phyloP scores from a whole-genome alignment of 2,113 vertebrate species.

The Oriolus oriolus region DNA sequence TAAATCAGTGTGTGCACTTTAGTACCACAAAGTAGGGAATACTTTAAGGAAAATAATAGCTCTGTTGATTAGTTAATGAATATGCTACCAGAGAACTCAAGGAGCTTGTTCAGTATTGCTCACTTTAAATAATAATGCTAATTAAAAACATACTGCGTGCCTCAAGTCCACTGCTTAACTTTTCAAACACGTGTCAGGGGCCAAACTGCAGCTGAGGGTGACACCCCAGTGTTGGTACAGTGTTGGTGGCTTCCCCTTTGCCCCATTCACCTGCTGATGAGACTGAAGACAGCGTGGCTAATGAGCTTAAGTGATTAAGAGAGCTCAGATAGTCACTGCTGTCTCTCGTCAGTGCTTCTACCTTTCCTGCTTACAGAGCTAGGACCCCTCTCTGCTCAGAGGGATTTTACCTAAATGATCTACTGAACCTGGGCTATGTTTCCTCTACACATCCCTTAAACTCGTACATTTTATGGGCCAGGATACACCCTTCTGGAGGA shows the following conservation, averaged over 20 bases:
- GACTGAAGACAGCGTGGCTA: neutral
- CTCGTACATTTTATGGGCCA: neutral
- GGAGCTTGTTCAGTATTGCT: neutral
- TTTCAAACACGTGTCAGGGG: neutral
- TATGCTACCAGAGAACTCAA: neutral
- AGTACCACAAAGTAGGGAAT: conserved; percentile 5
- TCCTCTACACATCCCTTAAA: neutral
- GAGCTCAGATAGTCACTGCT: neutral
- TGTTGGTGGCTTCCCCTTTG: neutral
- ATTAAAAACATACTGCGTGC: neutral
- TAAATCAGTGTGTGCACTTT: conserved; percentile 37
- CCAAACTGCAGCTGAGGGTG: neutral
- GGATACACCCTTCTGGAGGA: neutral
- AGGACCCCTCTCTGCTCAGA: neutral
- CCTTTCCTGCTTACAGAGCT: neutral
- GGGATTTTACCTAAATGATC: neutral
- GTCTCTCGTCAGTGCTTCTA: neutral
- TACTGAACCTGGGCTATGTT: neutral
- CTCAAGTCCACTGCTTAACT: neutral
- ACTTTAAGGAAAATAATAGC: conserved; percentile 34
- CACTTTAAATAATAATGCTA: neutral
- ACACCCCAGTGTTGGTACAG: neutral
- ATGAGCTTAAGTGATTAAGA: neutral
- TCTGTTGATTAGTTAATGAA: conserved; percentile 24
- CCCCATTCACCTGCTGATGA: neutral